Conservation (phyloP, 2,888 invertebrate genomes). For the Macrophya annulata region DNA sequence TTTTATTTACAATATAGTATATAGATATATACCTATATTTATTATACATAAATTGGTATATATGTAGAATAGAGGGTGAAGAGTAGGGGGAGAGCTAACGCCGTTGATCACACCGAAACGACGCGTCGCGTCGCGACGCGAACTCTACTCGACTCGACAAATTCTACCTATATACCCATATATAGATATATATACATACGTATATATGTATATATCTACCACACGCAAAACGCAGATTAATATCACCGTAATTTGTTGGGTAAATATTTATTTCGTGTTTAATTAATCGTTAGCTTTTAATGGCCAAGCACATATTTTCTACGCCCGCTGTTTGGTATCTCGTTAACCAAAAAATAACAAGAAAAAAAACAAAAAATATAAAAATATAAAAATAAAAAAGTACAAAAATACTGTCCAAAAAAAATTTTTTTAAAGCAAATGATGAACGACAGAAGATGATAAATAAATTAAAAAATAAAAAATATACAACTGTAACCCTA, state of each 20-base stretch:
- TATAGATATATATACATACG: background rate
- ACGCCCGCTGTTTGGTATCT: constrained; percentile 67
- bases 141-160: background rate
- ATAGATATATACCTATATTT: background rate
- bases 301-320: constrained; percentile 70
- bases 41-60: no score
- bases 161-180: background rate
- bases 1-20: background rate
- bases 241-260: constrained; percentile 75
- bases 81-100: background rate
- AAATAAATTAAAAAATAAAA: background rate
- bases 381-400: background rate
- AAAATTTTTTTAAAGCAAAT: no score
- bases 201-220: constrained; percentile 42
- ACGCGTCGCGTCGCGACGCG: background rate
- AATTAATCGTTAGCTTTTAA: constrained; percentile 77
- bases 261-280: constrained; percentile 77
- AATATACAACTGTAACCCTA: no score
- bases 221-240: constrained; percentile 75
- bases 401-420: background rate
- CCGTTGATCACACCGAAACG: constrained; percentile 4
- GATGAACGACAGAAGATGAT: no score
- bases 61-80: background rate
- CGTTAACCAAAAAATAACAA: constrained; percentile 2
- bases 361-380: background rate